Percentiles rank a stretch among this genome's conserved stretches.
Conservation (phyloP, 2,113 vertebrate genomes). For the Odontesthes bonariensis region DNA sequence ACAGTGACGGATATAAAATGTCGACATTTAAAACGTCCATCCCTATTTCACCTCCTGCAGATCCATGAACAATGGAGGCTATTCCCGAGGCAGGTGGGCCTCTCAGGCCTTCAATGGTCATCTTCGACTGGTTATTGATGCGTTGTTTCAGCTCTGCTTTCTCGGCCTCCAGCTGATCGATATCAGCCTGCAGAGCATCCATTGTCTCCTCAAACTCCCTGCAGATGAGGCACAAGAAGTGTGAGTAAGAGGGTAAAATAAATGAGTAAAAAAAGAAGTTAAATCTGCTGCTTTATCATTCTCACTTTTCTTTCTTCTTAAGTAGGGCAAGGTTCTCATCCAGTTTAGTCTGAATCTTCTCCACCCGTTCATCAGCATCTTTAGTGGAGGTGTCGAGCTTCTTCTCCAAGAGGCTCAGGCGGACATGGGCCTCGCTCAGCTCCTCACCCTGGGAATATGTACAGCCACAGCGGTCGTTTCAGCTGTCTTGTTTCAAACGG, state of each 20-base stretch:
- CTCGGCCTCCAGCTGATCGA: constrained; percentile 96
- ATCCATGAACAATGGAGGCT: constrained; percentile 90
- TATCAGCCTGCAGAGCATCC: constrained; percentile 97
- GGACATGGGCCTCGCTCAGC: constrained; percentile 93
- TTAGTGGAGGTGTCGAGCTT: constrained; percentile 95
- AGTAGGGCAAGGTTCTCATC: constrained; percentile 90
- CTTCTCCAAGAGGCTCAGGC: constrained; percentile 95
- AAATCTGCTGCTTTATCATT: background rate
- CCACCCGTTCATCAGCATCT: constrained; percentile 93
- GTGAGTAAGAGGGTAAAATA: background rate
- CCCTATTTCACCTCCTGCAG: constrained; percentile 84
- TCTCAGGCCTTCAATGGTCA: constrained; percentile 90
- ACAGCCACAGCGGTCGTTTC: rapidly evolving
- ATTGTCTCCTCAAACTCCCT: constrained; percentile 99
- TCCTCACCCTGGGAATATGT: constrained; percentile 88
- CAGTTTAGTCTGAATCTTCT: constrained; percentile 95
- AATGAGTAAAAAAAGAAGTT: background rate
- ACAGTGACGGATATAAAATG: background rate
- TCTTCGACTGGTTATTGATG: constrained; percentile 91
- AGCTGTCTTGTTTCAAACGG: background rate
- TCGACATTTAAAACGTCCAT: background rate
- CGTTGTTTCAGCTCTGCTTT: constrained; percentile 94
- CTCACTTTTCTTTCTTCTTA: constrained; percentile 95
- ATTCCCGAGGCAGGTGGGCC: constrained; percentile 86
- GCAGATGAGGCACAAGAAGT: background rate